Evolutionary conservation across 2,797 vertebrate genomes (phyloP), one percentile per base, ranked within the genome.

Genomic region (Peromyscus nudipes): DNA sequence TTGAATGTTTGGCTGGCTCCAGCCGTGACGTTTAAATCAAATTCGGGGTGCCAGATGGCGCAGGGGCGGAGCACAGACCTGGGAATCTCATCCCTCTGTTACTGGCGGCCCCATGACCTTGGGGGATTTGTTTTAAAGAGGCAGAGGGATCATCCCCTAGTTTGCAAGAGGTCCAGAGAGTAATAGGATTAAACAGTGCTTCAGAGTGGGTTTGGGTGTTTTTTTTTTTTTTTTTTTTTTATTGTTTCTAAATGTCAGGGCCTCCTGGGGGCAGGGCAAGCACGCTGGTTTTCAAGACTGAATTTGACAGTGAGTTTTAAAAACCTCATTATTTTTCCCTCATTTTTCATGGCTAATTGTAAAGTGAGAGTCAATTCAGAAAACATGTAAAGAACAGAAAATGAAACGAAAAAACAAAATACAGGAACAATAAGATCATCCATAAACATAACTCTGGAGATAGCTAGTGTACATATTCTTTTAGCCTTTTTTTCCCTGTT

Each of bases 61-160:
- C 52, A 65, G 89, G 76, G 84, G 91, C 6, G 46, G 89, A 67
- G 87, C 40, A 0, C 80, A 1, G 75, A 60, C 83, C 90, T 91
- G 73, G 83, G 96, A 89, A 69, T 94, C 92, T 91, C 92, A 75
- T 65, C 67, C 82, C 92, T 86, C 83, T 6, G 82, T 55, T 67
- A 37, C 46, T 76, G 75, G 55, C 75, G 65, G 67, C 91, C 94
- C 77, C 16, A 3, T 92, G 97, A 97, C 97, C 98, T 98, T 96
- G 97, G 89, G 96, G 96, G 98, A 96, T 96, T 96, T 96, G 96
- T 95, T 95, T 95, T 94, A 83, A 95, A 97, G 96, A 97, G 97
- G 91, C 96, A 75, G 90, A 83, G 93, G 97, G 96, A 97, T 98
- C 97, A 97, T 97, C 94, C 95, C 81, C 87, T 60, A 88, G 95